These are phyloP conservation scores for Drosophila sp. DNA, from an alignment of 1,140 invertebrate species.

Conservation along the genomic window DNA sequence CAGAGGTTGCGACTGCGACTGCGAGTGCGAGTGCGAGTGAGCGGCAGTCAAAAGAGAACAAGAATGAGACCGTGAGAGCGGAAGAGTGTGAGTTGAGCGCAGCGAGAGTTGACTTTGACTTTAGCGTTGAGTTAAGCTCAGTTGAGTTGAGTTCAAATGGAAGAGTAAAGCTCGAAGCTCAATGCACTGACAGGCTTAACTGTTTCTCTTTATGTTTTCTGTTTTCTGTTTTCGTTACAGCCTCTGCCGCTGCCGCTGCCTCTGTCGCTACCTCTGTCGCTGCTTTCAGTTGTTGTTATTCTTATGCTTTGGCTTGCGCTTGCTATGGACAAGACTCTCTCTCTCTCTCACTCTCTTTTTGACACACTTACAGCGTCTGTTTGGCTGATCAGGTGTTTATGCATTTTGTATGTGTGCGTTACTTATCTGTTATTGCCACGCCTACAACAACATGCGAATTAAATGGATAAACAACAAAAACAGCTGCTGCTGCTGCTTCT, in stretches of 20 bases:
- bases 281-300: slow-evolving; percentile 2
- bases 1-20: no score
- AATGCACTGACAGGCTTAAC: slow-evolving; percentile 46
- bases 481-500: slow-evolving; percentile 28
- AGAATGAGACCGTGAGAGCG: not conserved
- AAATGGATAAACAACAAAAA: slow-evolving; percentile 40
- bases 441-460: slow-evolving; percentile 32
- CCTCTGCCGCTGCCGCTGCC: no score
- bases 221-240: not conserved
- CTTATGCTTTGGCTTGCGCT: not conserved
- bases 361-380: not conserved
- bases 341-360: not conserved
- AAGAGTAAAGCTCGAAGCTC: slow-evolving; percentile 47
- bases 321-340: not conserved
- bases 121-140: slow-evolving; percentile 44
- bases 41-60: no score
- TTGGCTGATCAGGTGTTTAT: slow-evolving; percentile 32
- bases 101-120: slow-evolving; percentile 32
- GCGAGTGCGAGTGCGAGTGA: no score
- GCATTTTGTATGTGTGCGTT: slow-evolving; percentile 1
- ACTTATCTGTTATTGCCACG: slow-evolving; percentile 43
- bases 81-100: not conserved
- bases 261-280: no score
- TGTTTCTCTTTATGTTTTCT: not conserved
- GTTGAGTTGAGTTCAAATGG: slow-evolving; percentile 41